Percentiles rank a stretch among this genome's conserved stretches.
Conservation (phyloP, 2,113 vertebrate genomes). For the Dicerorhinus sumatrensis region DNA sequence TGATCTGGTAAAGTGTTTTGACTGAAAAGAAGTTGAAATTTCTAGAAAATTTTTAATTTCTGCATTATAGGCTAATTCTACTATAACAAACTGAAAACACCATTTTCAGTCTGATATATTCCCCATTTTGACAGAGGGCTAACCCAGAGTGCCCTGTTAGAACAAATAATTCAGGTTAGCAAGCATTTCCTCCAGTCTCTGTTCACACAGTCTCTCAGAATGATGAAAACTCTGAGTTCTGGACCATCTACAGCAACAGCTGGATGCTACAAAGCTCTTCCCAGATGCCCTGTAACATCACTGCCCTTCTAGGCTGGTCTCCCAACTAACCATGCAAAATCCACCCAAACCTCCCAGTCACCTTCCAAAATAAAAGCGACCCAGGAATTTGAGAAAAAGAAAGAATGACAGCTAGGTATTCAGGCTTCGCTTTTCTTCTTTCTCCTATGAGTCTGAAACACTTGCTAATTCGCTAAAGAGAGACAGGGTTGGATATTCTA, state of each 20-base stretch:
- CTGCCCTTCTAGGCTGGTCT: not conserved
- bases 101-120: not conserved
- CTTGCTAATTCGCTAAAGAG: not conserved
- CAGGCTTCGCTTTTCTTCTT: not conserved
- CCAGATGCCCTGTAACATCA: no score
- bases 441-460: not conserved
- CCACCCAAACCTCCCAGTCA: not conserved
- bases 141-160: not conserved
- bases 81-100: not conserved
- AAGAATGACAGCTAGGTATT: not conserved
- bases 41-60: not conserved
- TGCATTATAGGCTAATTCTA: not conserved
- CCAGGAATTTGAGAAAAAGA: not conserved
- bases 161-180: not conserved
- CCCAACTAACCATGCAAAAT: not conserved
- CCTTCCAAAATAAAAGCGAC: not conserved
- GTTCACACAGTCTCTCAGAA: not conserved
- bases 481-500: not conserved
- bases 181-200: not conserved
- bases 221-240: not conserved
- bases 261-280: no score
- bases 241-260: not conserved
- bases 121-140: not conserved
- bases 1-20: not conserved
- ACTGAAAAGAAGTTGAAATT: not conserved